Conservation (phyloP, 2,113 vertebrate genomes). For the Condylura cristata region DNA sequence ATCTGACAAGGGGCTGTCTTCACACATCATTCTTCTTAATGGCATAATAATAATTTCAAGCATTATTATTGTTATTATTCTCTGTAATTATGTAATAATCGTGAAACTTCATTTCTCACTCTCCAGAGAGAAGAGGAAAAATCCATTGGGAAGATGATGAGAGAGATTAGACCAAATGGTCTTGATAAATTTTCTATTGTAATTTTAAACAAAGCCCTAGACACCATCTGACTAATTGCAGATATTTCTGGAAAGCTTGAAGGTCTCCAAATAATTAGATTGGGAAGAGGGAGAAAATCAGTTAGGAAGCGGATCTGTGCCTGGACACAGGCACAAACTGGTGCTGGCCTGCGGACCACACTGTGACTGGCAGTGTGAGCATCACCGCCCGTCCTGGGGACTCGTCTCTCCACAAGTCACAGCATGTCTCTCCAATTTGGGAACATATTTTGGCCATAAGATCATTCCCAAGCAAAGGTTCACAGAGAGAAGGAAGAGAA, state of each 20-base stretch:
- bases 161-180: slow-evolving; percentile 70
- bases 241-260: slow-evolving; percentile 80
- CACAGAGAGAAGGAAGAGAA: slow-evolving; percentile 31
- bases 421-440: slow-evolving; percentile 45
- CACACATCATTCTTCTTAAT: slow-evolving; percentile 42
- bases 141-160: slow-evolving; percentile 60
- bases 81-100: slow-evolving; percentile 68
- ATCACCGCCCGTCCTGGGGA: background rate
- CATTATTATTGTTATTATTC: slow-evolving; percentile 59
- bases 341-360: background rate
- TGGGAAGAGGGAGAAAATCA: slow-evolving; percentile 64
- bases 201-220: slow-evolving; percentile 76
- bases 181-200: slow-evolving; percentile 79
- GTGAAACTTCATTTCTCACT: slow-evolving; percentile 51
- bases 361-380: background rate
- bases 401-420: slow-evolving; percentile 63
- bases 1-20: slow-evolving; percentile 25
- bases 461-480: slow-evolving; percentile 58
- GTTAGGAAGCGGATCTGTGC: slow-evolving; percentile 63
- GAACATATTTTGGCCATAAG: background rate
- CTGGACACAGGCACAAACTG: slow-evolving; percentile 32
- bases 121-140: slow-evolving; percentile 62
- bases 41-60: slow-evolving; percentile 48
- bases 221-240: slow-evolving; percentile 79
- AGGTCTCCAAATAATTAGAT: slow-evolving; percentile 77